Evolutionary conservation across 2,113 vertebrate species (phyloP), one percentile per base, ranked within the genome.

Genomic region (Corythoichthys haematopterus): DNA sequence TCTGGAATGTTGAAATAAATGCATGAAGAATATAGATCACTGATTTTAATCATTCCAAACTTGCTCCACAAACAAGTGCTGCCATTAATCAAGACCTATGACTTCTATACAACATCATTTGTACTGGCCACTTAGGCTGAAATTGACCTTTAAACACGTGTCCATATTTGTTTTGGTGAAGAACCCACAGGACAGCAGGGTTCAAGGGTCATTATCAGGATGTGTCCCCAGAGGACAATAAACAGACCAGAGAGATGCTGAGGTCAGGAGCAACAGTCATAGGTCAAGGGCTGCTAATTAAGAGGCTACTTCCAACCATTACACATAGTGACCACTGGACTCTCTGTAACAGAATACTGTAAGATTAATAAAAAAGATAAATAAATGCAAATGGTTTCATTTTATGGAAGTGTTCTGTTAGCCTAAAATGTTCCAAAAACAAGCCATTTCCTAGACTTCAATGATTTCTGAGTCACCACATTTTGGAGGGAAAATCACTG

Each of bases 251-350:
- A 78, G 81, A 65, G 80, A 70, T 38, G 62, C 65, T 28, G 68
- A 47, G 84, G 86, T 87, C 88, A 86, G 75, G 66, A 80, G 76
- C 59, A 65, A 36, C 38, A 70, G 83, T 69, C 69, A 87, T 57
- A 83, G 85, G 85, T 89, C 86, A 90, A 89, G 88, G 80, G 74
- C 74, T 3, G n/a, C 80, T 85, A 84, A 91, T 90, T 85, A 88
- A 89, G 79, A 86, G 84, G 81, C 85, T 66, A 82, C 85, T 87
- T 89, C 87, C 84, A 70, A 43, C 66, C 78, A 83, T 80, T 89
- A 86, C 88, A 85, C 60, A 28, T 28, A 65, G 72, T 89, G 89
- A 80, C 74, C 68, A 11, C 20, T 70, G 68, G 72, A 70, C 70
- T 65, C 62, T 65, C 47, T 14, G 73, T 63, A 78, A 47, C 78